Conservation (phyloP, 2,888 invertebrate species). For the Morpho achilles region DNA sequence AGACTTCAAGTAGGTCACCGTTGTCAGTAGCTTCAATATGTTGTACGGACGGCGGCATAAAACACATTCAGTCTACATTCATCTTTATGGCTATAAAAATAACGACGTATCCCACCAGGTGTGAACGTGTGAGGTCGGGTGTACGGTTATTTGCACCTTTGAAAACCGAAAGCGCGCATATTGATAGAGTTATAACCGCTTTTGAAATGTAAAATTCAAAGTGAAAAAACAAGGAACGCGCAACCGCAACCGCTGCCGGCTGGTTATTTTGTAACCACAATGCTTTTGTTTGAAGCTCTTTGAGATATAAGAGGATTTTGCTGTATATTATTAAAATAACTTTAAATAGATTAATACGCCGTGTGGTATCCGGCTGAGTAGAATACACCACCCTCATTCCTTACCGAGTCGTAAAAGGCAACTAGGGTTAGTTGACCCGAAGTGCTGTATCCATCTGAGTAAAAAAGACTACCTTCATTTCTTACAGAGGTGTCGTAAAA, state of each 20-base stretch:
- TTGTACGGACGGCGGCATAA: slow-evolving; percentile 7
- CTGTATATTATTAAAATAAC: too few species aligned
- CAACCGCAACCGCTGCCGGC: neutral
- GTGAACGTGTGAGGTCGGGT: neutral
- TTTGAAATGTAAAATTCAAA: neutral
- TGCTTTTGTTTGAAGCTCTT: too few species aligned
- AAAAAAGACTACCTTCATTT: too few species aligned
- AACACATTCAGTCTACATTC: neutral
- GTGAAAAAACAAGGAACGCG: neutral
- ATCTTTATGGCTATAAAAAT: neutral
- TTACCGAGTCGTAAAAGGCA: too few species aligned
- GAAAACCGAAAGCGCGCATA: slow-evolving; percentile 6
- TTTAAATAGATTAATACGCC: too few species aligned
- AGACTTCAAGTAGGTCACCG: slow-evolving; percentile 13
- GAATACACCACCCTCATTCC: too few species aligned
- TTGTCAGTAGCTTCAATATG: slow-evolving; percentile 4
- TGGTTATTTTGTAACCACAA: neutral
- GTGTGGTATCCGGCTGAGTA: too few species aligned
- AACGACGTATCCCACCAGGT: neutral
- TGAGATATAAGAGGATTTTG: too few species aligned
- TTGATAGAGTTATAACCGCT: slow-evolving; percentile 11
- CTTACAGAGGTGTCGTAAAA: too few species aligned
- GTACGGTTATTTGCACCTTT: slow-evolving; percentile 14
- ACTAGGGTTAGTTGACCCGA: too few species aligned
- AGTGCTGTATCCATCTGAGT: too few species aligned